Conservation (phyloP, 2,113 vertebrate species). For the Australoheros scitulus region DNA sequence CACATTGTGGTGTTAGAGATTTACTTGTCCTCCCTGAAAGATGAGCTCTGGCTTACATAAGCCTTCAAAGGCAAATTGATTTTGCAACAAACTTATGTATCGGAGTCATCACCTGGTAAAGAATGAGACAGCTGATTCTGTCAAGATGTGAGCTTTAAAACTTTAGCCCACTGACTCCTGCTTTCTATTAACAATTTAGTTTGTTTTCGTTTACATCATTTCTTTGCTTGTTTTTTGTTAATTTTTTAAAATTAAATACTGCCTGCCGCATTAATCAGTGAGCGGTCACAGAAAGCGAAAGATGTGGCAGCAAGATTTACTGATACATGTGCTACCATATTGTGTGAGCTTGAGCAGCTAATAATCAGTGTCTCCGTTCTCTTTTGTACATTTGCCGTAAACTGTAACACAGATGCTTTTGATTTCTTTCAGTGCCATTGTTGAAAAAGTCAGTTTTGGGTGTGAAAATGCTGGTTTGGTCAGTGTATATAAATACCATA, state of each 20-base stretch:
- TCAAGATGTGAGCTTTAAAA: not conserved
- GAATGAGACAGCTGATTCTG: not conserved
- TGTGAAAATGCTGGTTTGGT: not conserved
- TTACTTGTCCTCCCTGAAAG: not conserved
- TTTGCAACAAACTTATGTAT: not conserved
- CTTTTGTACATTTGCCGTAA: not conserved
- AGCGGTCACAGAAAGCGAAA: not conserved
- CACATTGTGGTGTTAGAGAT: slow-evolving; percentile 3
- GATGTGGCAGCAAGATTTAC: not conserved
- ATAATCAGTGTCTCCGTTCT: not conserved
- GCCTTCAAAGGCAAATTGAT: slow-evolving; percentile 16
- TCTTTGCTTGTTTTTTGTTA: not conserved
- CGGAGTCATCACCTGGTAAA: not conserved
- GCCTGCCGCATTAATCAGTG: not conserved
- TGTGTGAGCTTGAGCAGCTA: not conserved
- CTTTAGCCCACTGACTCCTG: not conserved
- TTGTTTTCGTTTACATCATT: not conserved
- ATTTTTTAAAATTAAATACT: not conserved
- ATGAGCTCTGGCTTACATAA: slow-evolving; percentile 6
- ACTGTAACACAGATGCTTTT: not conserved
- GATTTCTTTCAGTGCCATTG: not conserved
- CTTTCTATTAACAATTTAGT: not conserved
- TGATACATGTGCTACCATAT: no score
- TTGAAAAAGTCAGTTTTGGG: not conserved
- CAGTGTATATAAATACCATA: not conserved